Conservation (phyloP, 1,140 invertebrate genomes). For the Pectinophora gossypiella region DNA sequence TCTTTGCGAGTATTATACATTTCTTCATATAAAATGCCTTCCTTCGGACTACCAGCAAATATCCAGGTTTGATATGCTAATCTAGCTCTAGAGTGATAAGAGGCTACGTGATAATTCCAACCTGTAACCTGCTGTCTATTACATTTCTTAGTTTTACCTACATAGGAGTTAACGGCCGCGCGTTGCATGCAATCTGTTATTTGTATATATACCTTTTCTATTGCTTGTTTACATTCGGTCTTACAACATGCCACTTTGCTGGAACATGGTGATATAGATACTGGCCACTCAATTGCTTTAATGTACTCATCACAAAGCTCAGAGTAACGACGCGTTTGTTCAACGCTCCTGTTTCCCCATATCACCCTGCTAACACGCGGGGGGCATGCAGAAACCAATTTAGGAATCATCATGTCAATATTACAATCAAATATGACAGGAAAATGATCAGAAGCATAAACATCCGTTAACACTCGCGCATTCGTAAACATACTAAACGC, state of each 20-base stretch:
- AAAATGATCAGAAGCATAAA: slow-evolving; percentile 1
- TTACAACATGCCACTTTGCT: neutral
- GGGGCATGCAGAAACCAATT: neutral
- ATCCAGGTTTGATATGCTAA: neutral
- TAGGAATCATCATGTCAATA: neutral
- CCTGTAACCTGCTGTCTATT: neutral
- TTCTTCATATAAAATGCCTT: neutral
- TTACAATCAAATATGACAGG: neutral
- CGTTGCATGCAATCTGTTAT: neutral
- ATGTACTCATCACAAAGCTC: neutral
- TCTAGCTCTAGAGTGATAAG: neutral
- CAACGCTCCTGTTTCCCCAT: neutral
- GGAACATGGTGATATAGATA: neutral
- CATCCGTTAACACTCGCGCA: neutral
- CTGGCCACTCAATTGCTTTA: neutral
- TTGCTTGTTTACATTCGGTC: neutral
- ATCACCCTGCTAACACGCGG: neutral
- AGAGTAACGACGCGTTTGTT: neutral
- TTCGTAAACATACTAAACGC: neutral
- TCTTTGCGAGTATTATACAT: neutral
- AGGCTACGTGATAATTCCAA: neutral
- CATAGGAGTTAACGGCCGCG: neutral
- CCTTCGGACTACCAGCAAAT: neutral
- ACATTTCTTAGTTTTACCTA: neutral
- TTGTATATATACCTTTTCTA: neutral